Evolutionary conservation across 23 tunicate genomes (phyloP).

Genomic region (Styela clava): DNA sequence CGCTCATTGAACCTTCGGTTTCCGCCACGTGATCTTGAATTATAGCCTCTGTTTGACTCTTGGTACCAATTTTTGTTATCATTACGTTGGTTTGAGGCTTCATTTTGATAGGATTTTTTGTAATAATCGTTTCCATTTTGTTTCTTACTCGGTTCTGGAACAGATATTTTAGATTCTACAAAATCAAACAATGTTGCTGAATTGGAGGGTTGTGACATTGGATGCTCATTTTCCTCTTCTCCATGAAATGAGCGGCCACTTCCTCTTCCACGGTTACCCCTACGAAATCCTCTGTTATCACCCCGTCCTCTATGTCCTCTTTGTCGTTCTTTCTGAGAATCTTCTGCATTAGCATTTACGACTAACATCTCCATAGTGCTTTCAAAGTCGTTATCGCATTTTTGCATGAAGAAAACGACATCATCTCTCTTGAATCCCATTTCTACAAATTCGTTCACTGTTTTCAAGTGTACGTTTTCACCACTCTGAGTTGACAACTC

Average conservation of each 20-base stretch:
- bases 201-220: constrained; percentile 25
- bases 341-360: background rate
- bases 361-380: constrained; percentile 36
- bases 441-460: constrained; percentile 36
- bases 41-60: background rate
- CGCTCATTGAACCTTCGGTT: background rate
- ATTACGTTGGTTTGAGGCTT: background rate
- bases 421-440: constrained; percentile 61
- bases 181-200: constrained; percentile 56
- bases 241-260: constrained; percentile 1
- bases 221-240: constrained; percentile 16
- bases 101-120: background rate
- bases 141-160: background rate
- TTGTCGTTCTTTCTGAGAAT: background rate
- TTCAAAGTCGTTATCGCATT: constrained; percentile 54
- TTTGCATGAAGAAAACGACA: constrained; percentile 34
- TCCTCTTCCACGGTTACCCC: constrained; percentile 30
- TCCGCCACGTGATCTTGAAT: background rate
- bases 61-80: background rate
- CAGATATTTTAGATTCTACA: constrained; percentile 42
- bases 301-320: constrained; percentile 29
- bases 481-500: constrained; percentile 36
- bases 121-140: background rate
- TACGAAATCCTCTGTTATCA: constrained; percentile 20
- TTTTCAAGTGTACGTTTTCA: constrained; percentile 36